phyloP scores from a whole-genome alignment of 1,140 invertebrate genomes.

The Macrostomum lignano region DNA sequence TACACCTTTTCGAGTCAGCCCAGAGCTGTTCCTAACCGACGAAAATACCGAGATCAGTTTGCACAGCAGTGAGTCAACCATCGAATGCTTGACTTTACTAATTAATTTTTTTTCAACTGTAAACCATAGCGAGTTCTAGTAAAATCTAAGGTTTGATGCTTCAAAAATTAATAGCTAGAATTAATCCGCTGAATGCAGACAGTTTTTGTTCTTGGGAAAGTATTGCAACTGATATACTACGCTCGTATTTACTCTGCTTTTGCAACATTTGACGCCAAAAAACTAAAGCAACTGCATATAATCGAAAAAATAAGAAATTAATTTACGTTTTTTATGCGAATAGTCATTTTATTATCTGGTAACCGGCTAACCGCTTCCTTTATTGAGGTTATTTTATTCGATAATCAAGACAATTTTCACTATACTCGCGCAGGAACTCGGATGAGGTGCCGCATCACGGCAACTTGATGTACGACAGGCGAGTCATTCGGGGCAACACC shows the following conservation, averaged over 20 bases:
- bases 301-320: neutral
- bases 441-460: slow-evolving; percentile 12
- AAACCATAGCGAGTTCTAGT: neutral
- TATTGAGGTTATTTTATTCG: neutral
- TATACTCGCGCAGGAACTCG: neutral
- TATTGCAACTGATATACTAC: no score
- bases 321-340: neutral
- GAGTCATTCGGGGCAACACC: slow-evolving; percentile 49
- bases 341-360: no score
- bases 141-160: neutral
- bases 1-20: slow-evolving; percentile 2
- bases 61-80: no score
- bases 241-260: no score
- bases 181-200: no score
- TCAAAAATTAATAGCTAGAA: neutral
- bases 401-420: neutral
- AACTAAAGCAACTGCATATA: neutral
- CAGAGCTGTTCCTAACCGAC: neutral
- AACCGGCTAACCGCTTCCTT: no score
- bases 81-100: no score
- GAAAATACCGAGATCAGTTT: slow-evolving; percentile 1
- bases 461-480: slow-evolving; percentile 52
- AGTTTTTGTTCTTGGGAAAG: no score
- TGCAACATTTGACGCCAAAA: neutral
- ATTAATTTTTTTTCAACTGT: no score